A percentile compares a stretch with the other conserved stretches of the same genome.
Conservation (phyloP, 1,140 invertebrate species). For the Tachypleus tridentatus region DNA sequence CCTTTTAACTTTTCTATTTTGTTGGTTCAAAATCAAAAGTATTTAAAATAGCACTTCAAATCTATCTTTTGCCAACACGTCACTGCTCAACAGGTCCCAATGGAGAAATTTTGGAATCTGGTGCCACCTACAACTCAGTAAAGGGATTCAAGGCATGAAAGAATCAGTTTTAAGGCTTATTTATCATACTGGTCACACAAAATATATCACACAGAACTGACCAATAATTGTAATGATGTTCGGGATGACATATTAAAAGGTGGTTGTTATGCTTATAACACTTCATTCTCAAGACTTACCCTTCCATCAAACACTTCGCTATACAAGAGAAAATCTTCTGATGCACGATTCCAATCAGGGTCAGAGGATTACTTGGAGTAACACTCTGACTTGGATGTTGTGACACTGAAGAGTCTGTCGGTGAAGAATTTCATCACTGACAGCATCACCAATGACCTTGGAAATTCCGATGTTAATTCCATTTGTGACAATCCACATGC, state of each 20-base stretch:
- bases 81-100: too few relatives aligned
- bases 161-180: background rate
- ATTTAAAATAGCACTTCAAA: too few relatives aligned
- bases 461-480: slow-evolving; percentile 32
- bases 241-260: background rate
- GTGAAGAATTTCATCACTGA: slow-evolving; percentile 27
- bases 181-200: background rate
- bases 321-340: slow-evolving; percentile 20
- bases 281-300: slow-evolving; percentile 10
- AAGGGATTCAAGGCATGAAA: background rate
- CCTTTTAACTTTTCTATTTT: too few relatives aligned
- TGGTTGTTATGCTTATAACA: background rate
- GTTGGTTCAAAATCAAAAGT: too few relatives aligned
- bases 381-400: slow-evolving; percentile 19
- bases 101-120: too few relatives aligned
- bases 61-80: too few relatives aligned
- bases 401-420: slow-evolving; percentile 21
- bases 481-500: slow-evolving; percentile 36
- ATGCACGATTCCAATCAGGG: slow-evolving; percentile 17
- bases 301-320: slow-evolving; percentile 18
- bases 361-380: slow-evolving; percentile 13
- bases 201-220: background rate
- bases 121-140: too few relatives aligned
- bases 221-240: background rate
- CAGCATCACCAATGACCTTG: slow-evolving; percentile 33